A percentile compares a stretch with the other conserved stretches of the same genome.
Evolutionary conservation across 1,140 invertebrate species (phyloP).

Genomic region (Drosophila nebulosa): DNA sequence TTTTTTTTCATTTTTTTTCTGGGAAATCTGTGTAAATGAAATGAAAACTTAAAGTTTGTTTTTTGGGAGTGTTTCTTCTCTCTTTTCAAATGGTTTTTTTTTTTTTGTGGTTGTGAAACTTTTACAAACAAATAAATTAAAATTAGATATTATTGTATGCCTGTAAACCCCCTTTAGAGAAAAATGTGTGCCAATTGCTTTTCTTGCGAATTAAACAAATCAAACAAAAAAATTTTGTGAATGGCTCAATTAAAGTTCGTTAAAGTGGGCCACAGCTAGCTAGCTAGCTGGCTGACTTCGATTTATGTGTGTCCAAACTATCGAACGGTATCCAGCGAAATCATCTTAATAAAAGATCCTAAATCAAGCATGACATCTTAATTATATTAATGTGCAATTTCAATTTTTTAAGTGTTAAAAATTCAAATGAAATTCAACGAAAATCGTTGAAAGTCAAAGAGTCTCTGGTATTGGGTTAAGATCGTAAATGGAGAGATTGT

Average conservation of each 20-base stretch:
- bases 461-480: too few relatives aligned
- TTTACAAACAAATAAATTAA: background rate
- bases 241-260: background rate
- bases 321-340: background rate
- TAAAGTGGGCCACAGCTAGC: background rate
- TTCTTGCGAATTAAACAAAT: background rate
- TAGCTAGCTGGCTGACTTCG: background rate
- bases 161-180: background rate
- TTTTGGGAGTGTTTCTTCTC: slow-evolving; percentile 17
- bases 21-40: slow-evolving; percentile 40
- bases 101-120: background rate
- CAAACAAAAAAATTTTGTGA: background rate
- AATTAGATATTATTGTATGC: background rate
- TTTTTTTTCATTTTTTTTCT: slow-evolving; percentile 29
- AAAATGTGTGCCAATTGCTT: slow-evolving; percentile 7
- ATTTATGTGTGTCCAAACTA: background rate
- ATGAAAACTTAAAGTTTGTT: slow-evolving; percentile 9
- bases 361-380: background rate
- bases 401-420: too few relatives aligned
- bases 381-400: background rate
- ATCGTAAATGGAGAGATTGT: too few relatives aligned
- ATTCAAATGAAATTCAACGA: too few relatives aligned
- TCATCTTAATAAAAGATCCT: background rate
- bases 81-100: too few relatives aligned
- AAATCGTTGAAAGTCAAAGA: too few relatives aligned